phyloP scores from a whole-genome alignment of 2,113 vertebrate species.

The Laterallus jamaicensis region DNA sequence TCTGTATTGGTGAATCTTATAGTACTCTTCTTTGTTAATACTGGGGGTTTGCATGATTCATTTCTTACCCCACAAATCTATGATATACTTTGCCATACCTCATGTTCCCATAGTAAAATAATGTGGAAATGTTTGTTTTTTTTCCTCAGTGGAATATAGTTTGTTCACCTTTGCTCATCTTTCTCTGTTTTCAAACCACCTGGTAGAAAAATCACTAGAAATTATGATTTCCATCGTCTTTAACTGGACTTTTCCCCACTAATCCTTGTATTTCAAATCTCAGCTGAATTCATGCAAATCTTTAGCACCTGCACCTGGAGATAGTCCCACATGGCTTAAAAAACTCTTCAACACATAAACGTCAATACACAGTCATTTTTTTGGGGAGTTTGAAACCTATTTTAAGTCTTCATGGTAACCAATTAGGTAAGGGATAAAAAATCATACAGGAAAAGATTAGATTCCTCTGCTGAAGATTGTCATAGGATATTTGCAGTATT shows the following conservation, averaged over 20 bases:
- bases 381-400: not conserved
- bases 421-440: not conserved
- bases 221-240: not conserved
- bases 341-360: not conserved
- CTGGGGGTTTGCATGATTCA: not conserved
- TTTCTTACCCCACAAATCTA: not conserved
- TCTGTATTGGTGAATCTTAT: not conserved
- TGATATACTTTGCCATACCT: not conserved
- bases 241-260: not conserved
- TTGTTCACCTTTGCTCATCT: not conserved
- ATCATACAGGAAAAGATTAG: not conserved
- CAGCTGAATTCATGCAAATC: not conserved
- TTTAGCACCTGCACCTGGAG: not conserved
- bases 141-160: not conserved
- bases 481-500: not conserved
- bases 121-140: not conserved
- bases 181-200: not conserved
- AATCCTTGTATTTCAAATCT: not conserved
- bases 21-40: not conserved
- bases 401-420: not conserved
- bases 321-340: not conserved
- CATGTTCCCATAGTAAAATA: not conserved
- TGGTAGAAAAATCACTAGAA: not conserved
- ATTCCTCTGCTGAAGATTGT: not conserved
- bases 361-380: fast-evolving